phyloP scores from a whole-genome alignment of 2,113 vertebrate genomes.

The Hippocampus mohnikei region DNA sequence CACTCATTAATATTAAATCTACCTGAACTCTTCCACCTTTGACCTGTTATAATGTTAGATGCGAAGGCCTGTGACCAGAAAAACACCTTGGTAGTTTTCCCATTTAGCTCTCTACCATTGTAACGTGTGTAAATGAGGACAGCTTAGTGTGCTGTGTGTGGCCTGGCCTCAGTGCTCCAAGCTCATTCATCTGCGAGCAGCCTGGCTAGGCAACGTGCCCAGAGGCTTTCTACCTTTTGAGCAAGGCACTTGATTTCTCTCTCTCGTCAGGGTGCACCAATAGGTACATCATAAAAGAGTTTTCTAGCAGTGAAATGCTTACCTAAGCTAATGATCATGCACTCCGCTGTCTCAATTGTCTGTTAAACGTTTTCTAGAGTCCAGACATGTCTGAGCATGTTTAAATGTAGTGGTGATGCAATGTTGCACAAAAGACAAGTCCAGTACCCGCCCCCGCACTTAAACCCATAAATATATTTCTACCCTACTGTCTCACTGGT shows the following conservation, averaged over 20 bases:
- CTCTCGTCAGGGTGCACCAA: not conserved
- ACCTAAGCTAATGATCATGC: not conserved
- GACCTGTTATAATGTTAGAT: not conserved
- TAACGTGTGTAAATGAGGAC: not conserved
- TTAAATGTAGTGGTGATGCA: not conserved
- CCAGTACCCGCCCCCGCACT: not conserved
- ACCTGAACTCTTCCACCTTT: not conserved
- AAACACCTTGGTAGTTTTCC: not conserved
- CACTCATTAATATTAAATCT: not conserved
- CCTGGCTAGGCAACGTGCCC: not conserved
- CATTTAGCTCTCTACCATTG: not conserved
- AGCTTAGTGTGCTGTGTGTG: not conserved
- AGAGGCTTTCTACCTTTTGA: not conserved
- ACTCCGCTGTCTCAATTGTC: not conserved
- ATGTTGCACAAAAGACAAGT: not conserved
- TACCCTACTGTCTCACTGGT: not conserved
- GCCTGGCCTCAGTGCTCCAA: not conserved
- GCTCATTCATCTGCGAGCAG: not conserved
- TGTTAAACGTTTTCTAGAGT: not conserved
- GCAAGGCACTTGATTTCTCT: not conserved
- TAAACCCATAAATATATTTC: not conserved
- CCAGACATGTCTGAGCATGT: constrained; percentile 2
- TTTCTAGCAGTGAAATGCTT: not conserved
- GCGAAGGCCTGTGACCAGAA: not conserved
- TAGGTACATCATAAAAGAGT: not conserved